Evolutionary conservation across 2,888 invertebrate species (phyloP).

Genomic region (Plebejus anna): DNA sequence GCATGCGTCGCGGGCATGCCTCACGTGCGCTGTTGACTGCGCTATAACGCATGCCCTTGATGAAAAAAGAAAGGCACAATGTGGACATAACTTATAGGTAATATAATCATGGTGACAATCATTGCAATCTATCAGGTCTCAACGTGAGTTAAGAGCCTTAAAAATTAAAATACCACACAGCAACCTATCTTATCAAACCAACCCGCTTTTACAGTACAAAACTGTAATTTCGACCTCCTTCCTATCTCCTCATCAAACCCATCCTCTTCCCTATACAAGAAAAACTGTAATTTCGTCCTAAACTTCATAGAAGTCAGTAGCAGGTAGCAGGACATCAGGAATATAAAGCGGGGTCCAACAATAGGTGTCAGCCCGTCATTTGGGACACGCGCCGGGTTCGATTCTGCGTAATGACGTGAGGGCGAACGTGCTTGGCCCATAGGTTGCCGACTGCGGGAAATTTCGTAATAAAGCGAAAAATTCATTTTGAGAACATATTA

Average conservation of each 20-base stretch:
- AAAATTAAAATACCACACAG: too few species aligned
- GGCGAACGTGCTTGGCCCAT: not conserved
- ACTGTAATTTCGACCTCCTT: not conserved
- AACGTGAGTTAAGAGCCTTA: too few species aligned
- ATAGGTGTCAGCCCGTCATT: constrained; percentile 13
- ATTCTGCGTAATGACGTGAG: constrained; percentile 26
- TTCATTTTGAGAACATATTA: too few species aligned
- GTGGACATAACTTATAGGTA: too few species aligned
- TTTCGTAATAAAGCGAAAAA: not conserved
- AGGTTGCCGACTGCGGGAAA: not conserved
- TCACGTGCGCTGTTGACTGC: too few species aligned
- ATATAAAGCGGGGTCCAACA: constrained; percentile 6
- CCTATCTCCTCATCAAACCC: not conserved
- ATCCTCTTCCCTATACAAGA: not conserved
- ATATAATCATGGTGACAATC: too few species aligned
- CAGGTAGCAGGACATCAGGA: not conserved
- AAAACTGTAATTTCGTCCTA: not conserved
- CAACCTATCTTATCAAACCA: too few species aligned
- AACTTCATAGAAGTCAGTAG: not conserved
- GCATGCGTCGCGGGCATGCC: too few species aligned
- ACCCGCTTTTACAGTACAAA: too few species aligned
- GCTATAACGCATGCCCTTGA: too few species aligned
- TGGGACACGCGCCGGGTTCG: constrained; percentile 15
- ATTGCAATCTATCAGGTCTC: too few species aligned
- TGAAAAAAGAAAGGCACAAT: too few species aligned